Percentiles rank a stretch among this genome's conserved stretches.
Conservation (phyloP, 2,797 vertebrate genomes). For the Sebastiscus albofasciatus region DNA sequence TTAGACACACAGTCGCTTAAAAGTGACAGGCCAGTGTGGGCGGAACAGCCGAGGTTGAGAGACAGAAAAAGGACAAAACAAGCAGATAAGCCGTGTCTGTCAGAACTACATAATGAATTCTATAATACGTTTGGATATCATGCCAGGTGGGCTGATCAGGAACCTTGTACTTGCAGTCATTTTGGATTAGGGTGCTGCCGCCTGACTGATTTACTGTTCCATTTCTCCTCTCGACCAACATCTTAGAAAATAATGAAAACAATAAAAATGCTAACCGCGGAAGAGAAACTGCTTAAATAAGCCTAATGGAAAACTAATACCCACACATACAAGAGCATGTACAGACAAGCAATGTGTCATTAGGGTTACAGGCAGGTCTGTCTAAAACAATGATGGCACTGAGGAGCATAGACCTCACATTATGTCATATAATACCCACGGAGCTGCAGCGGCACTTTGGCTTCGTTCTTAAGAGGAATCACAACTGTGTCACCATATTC, state of each 20-base stretch:
- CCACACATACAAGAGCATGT: neutral
- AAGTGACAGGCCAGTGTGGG: conserved; percentile 14
- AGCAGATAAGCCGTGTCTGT: conserved; percentile 23
- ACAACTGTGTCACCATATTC: neutral
- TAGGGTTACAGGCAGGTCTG: neutral
- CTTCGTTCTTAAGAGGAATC: neutral
- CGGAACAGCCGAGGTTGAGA: conserved; percentile 18
- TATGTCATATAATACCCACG: neutral
- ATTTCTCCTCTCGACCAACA: neutral
- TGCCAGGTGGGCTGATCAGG: neutral
- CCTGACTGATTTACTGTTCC: neutral
- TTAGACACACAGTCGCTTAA: conserved; percentile 14
- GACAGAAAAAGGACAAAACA: conserved; percentile 26
- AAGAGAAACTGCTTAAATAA: neutral
- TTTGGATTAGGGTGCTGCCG: neutral
- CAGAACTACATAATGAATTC: conserved; percentile 21
- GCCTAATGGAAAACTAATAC: neutral
- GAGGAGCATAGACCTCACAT: neutral
- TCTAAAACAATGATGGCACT: neutral
- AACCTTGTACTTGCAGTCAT: neutral
- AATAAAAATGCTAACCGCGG: neutral
- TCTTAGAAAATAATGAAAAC: neutral
- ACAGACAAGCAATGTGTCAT: neutral
- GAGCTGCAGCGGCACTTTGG: neutral
- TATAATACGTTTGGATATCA: neutral